Percentiles rank a stretch among this genome's conserved stretches.
Conservation (phyloP, 2,888 invertebrate species). For the Phymatocera aterrima region DNA sequence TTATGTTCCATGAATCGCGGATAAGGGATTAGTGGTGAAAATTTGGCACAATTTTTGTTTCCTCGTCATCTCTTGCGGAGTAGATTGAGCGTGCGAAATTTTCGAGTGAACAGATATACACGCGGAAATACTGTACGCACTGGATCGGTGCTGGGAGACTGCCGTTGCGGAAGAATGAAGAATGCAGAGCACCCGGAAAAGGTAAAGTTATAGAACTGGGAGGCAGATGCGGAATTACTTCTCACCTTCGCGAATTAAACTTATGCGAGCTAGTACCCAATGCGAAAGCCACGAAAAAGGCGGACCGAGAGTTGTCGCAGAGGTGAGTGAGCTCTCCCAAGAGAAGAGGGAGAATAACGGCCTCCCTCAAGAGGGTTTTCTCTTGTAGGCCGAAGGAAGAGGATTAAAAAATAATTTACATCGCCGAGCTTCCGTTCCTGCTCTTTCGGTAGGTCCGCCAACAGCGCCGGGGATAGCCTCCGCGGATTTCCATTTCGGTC, state of each 20-base stretch:
- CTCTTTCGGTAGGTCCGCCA: conserved; percentile 50
- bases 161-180: not conserved
- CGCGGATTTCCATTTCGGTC: conserved; percentile 67
- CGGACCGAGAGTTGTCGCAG: conserved; percentile 23
- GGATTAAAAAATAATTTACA: conserved; percentile 67
- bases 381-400: conserved; percentile 55
- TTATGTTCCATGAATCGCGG: conserved; percentile 58
- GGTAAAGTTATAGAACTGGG: not conserved
- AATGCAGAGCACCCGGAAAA: not conserved
- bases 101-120: not conserved
- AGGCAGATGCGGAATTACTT: not conserved
- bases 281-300: not conserved
- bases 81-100: too few species aligned
- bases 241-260: not conserved
- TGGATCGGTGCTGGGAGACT: too few species aligned
- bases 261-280: not conserved
- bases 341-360: conserved; percentile 27
- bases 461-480: conserved; percentile 60
- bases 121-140: too few species aligned
- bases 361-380: not conserved
- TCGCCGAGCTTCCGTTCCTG: conserved; percentile 62
- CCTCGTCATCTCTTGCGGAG: too few species aligned
- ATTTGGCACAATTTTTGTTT: not conserved
- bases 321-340: conserved; percentile 27
- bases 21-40: conserved; percentile 46